phyloP scores from a whole-genome alignment of 2,888 invertebrate genomes.

The Rhogogaster chlorosoma region DNA sequence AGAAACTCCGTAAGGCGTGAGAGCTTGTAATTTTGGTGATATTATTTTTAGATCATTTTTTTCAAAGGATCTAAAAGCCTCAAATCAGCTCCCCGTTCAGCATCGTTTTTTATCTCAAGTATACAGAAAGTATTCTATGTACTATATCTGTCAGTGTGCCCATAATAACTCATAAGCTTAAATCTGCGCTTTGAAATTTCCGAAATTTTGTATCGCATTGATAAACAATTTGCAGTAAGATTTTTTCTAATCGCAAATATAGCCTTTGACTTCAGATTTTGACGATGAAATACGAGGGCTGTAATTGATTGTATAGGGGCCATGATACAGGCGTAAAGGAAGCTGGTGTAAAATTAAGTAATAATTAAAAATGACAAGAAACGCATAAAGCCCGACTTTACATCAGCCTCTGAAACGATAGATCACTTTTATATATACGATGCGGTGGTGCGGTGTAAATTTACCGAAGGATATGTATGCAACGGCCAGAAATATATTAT shows the following conservation, averaged over 20 bases:
- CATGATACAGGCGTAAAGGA: constrained; percentile 17
- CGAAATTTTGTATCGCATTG: background rate
- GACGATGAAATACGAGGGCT: background rate
- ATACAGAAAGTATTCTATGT: background rate
- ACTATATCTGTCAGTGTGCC: background rate
- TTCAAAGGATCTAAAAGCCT: background rate
- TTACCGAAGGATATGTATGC: constrained; percentile 5
- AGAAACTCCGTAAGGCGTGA: background rate
- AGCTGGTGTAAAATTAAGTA: constrained; percentile 23
- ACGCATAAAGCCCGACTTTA: constrained; percentile 35
- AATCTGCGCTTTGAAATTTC: background rate
- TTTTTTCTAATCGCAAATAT: background rate
- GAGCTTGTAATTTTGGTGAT: background rate
- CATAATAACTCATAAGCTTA: background rate
- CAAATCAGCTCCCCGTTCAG: background rate
- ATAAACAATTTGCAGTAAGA: background rate
- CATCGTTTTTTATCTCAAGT: background rate
- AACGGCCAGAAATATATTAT: constrained; percentile 31
- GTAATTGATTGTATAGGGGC: background rate
- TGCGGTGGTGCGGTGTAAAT: constrained; percentile 18
- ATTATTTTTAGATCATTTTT: constrained; percentile 23
- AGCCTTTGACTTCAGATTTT: background rate
- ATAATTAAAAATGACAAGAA: constrained; percentile 45
- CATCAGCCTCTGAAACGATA: background rate
- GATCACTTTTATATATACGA: constrained; percentile 34